Conservation (phyloP, 2,113 vertebrate genomes). For the Nesoenas mayeri region DNA sequence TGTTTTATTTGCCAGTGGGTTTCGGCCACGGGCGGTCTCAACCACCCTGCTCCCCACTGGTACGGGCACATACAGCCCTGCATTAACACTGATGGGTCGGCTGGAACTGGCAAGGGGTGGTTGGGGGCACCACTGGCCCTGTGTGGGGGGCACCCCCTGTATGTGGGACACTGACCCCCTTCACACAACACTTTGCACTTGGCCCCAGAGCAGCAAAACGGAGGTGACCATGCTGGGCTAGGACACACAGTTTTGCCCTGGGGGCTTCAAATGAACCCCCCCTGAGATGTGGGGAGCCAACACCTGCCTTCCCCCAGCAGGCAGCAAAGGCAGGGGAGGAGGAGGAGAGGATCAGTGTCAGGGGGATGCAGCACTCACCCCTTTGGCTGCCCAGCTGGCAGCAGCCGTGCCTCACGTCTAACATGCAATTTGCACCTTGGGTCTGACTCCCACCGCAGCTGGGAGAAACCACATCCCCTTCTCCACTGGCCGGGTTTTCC, state of each 20-base stretch:
- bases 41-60: accelerated
- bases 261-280: not conserved
- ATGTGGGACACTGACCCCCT: not conserved
- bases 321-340: not conserved
- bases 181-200: not conserved
- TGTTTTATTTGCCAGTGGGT: not conserved
- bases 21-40: accelerated
- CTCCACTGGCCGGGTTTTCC: not conserved
- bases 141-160: not conserved
- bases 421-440: not conserved
- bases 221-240: not conserved
- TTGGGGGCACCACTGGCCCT: not conserved
- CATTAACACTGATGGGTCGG: accelerated
- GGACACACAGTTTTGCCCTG: not conserved
- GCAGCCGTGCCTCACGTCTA: not conserved
- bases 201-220: not conserved
- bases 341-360: not conserved
- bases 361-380: not conserved
- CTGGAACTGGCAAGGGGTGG: not conserved
- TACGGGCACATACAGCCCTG: not conserved
- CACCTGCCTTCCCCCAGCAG: accelerated
- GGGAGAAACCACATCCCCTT: constrained; percentile 31
- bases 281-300: not conserved
- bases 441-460: not conserved
- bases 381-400: not conserved